Evolutionary conservation across 2,797 vertebrate species (phyloP), one percentile per base, ranked within the genome.

Genomic region (Enteromius fasciolatus): DNA sequence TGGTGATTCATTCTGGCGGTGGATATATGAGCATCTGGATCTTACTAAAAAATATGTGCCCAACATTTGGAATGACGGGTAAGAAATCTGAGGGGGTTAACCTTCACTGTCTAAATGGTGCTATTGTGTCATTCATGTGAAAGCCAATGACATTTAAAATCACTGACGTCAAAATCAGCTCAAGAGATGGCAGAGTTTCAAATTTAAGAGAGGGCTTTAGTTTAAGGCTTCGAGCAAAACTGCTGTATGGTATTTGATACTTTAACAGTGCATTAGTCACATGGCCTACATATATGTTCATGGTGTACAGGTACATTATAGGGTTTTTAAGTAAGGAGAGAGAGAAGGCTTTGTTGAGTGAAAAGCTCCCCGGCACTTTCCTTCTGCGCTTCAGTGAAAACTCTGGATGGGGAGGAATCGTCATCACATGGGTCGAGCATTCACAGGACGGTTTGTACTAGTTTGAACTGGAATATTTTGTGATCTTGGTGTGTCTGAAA

Each of bases 21-120:
- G 98, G 97, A 96, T 99, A n/a, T 97, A 98, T 82, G 96, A 95
- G 23, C 98, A 98, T 88, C 92, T 99, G 92, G 97, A 99, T 17
- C 93, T 99, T 64, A 98, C 98, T 82, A 98, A 98, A 87, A 95
- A 96, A 72, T 96, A 97, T 85, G 94, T 99, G 23, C 92, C 97
- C 0, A 89, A 90, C 18, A 94, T 97, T 76, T 99, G 98, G 98
- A 99, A 99, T 14, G 98, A 99, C 36, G 97, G 97, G 98, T 99
- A 92, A 83, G 74, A 61, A 69, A 28, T 39, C 10, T 50, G 18
- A 74, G 4, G 0, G 15, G 61, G 8, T 17, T 63, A 31, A 3
- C 2, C 25, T 63, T 63, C 25, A 31, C 18, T 3, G 20, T 63
- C 14, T 15, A 11, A 48, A 48, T 25, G 0, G 2, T 18, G 1